Evolutionary conservation across 1,140 invertebrate species (phyloP), one percentile per base, ranked within the genome.

Genomic region (Sitophilus oryzae): DNA sequence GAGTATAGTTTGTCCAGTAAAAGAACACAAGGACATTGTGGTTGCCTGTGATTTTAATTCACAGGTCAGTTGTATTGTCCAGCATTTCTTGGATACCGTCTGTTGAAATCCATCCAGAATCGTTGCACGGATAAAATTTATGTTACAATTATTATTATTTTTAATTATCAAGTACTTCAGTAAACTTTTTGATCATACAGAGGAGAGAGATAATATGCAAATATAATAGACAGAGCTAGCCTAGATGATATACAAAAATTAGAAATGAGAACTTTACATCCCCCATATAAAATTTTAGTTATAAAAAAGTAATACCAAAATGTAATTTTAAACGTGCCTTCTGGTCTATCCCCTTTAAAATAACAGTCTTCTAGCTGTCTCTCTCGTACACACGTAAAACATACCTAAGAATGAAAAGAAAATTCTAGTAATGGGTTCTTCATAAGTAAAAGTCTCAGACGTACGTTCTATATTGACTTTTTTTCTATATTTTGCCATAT

Each of bases 321-420:
- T 52, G 22, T 48, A 48, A 55, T 59, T 52, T 60, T 42, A 49
- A 46, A 16, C 36, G 15, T 14, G 44, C 21, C 40, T 60, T 56
- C 34, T 18, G 49, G 42, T 49, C 34, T 61, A 65, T 65, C 63
- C 53, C 52, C 63, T 65, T 65, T 65, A 65, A 65, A 57, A 63
- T 61, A 65, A 65, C 59, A 63, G 61, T 63, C 56, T 35, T 54
- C 25, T 21, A 14, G 20, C 37, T 47, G 23, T 65, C 63, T 63
- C 60, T 43, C 55, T 64, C 58, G 21, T 16, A 48, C 60, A 11
- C 58, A 30, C 21, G 37, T n/a, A 10, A 8, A 11, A 6, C 21
- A 34, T 19, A 37, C n/a, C 35, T 35, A 52, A 56, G 53, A 62
- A 62, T 54, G 56, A 60, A 62, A 59, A 54, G 47, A 49, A 43